A percentile compares a stretch with the other conserved stretches of the same genome.
These are phyloP conservation scores for Hypomecis atomaria DNA, from an alignment of 2,888 invertebrate genomes.

Conservation along the genomic window DNA sequence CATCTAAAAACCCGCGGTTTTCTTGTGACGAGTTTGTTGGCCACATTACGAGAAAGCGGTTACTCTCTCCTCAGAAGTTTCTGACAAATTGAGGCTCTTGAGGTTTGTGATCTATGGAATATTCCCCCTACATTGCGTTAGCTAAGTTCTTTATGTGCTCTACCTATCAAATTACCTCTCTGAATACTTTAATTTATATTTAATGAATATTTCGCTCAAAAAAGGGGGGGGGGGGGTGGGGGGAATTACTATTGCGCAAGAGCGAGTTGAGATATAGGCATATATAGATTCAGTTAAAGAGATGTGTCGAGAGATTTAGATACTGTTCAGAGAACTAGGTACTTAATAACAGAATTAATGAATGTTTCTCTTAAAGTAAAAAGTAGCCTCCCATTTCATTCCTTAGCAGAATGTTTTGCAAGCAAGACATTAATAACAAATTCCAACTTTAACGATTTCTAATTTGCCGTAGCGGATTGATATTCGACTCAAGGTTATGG, in stretches of 20 bases:
- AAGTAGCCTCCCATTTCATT: too few species aligned
- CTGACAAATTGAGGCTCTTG: constrained; percentile 8
- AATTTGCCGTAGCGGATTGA: background rate
- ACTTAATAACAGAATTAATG: too few species aligned
- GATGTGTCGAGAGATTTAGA: too few species aligned
- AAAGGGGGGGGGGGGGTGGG: too few species aligned
- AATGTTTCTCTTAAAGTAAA: too few species aligned
- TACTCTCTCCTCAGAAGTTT: constrained; percentile 21
- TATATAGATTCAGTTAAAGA: too few species aligned
- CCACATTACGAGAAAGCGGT: constrained; percentile 15
- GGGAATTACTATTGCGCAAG: too few species aligned
- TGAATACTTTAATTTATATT: too few species aligned
- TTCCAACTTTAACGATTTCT: constrained; percentile 16
- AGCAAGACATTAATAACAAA: background rate
- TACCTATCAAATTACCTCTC: too few species aligned
- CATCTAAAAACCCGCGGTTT: background rate
- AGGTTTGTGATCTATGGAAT: constrained; percentile 9
- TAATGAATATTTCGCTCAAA: too few species aligned
- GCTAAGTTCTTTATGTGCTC: background rate
- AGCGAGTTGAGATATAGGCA: too few species aligned
- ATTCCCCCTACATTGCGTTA: background rate
- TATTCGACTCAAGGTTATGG: constrained; percentile 9
- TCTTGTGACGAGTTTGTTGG: constrained; percentile 1
- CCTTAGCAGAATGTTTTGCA: background rate
- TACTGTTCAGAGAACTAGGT: too few species aligned